Base-by-base conservation (phyloP, 92 coral and sea anemone genomes). In the Porites divaricata region DNA sequence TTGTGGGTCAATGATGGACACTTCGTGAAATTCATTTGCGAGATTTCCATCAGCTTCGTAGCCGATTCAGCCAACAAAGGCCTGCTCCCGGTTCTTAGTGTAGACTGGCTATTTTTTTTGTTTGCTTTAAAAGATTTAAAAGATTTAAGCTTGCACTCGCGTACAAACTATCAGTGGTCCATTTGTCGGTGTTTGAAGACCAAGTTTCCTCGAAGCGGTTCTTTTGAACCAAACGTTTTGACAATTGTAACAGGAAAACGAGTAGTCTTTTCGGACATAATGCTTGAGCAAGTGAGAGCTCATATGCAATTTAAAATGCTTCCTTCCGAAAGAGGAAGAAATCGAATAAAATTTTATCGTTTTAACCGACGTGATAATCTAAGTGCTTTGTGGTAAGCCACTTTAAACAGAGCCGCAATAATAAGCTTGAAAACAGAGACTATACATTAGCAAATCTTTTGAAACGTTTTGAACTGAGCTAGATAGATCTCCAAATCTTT, bases 321-420 rank as follows among this genome's bases (percentile, higher is more conserved):
- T 80, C 85, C 85, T 80, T 80, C 85, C 85, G 41, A 35, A 5
- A 2, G 7, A 69, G 51, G 57, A 80, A 68, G 24, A 22, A 14
- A 19, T 69, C 57, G 75, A 66, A 45, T 41, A 52, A 68, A 56
- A 19, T 35, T 69, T 67, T 69, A 80, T 56, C n/a, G 85, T 56
- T 80, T 68, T 80, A 45, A 56, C 85, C 67, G 28, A 69, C 56
- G 85, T 80, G 85, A 68, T 80, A 80, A 80, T 80, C 76, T 69
- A 24, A 65, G 65, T 57, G 67, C 57, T 73, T 68, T 80, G 85
- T 24, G 66, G 54, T 69, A 8, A 69, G 74, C 74, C 45, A 45
- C 11, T 69, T 69, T 25, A 19, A 58, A n/a, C 69, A 71, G 20
- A 64, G 53, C 84, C 84, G 75, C 67, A 80, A 68, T 63, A 54